Conservation (phyloP, 1,140 invertebrate genomes). For the Aphelinus atriplicis region DNA sequence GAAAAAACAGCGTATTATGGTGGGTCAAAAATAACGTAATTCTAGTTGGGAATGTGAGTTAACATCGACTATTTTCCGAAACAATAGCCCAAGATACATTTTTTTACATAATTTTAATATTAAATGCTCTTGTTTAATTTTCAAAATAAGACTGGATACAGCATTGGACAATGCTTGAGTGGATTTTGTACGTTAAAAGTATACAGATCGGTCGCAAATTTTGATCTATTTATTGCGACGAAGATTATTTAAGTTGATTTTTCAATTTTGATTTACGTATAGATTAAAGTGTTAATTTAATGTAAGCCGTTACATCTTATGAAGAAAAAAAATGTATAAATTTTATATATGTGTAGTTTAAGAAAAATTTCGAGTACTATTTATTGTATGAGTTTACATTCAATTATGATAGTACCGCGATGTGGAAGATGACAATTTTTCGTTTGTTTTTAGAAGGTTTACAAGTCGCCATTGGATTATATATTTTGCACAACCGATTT, state of each 20-base stretch:
- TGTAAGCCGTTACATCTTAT: constrained; percentile 3
- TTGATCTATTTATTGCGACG: constrained; percentile 31
- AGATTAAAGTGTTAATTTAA: constrained; percentile 13
- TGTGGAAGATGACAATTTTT: constrained; percentile 5
- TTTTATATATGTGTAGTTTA: constrained; percentile 19
- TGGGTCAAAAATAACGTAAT: background rate
- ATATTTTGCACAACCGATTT: constrained; percentile 28
- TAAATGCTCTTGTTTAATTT: constrained; percentile 27
- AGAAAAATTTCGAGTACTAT: constrained; percentile 22
- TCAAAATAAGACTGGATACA: constrained; percentile 30
- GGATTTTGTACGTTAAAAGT: constrained; percentile 19
- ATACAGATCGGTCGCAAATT: constrained; percentile 31
- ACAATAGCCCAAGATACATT: constrained; percentile 13
- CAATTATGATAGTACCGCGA: constrained; percentile 14
- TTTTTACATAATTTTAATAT: constrained; percentile 20
- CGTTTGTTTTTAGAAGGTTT: too few relatives aligned
- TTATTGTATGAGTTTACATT: constrained; percentile 12
- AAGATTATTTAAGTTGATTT: background rate
- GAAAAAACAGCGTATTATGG: background rate
- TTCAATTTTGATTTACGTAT: constrained; percentile 15
- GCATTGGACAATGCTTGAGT: constrained; percentile 19
- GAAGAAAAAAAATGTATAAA: constrained; percentile 32
- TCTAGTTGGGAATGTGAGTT: constrained; percentile 17
- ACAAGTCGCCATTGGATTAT: background rate
- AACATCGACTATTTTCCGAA: background rate